Base-by-base conservation (phyloP, 64 coral and sea anemone genomes). In the Exaiptasia diaphana region DNA sequence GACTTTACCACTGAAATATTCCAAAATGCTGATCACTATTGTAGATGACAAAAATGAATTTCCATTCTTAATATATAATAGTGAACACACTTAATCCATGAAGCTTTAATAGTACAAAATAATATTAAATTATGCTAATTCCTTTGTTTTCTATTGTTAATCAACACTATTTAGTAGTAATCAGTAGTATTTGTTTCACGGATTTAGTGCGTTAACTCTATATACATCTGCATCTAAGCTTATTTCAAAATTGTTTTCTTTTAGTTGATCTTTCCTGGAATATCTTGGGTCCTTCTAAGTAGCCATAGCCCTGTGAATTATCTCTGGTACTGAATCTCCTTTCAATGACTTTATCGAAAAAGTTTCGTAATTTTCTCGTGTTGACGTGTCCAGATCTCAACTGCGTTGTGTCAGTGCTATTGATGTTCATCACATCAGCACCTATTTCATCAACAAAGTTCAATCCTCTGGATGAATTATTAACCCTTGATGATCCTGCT, bases 321-420 rank as follows among this genome's bases (percentile, higher is more conserved):
- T 40, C 75, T 24, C 33, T 57, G 11, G 80, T 79, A 71, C 93
- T 86, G 37, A 99, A 99, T 48, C 90, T 82, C 50, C 95, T 92
- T 45, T 99, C 95, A 79, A 99, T 89, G 2, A 99, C 90, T 82
- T 93, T 99, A 68, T 99, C 90, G 71, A 93, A 92, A 49, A 99
- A 99, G 40, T 71, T 77, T 48, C 30, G 67, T 31, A 99, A 39
- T 64, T 93, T 99, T 77, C 41, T 83, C 7, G 60, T 40, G 32
- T 99, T 99, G 14, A 43, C 37, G 33, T 90, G 82, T 29, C 90
- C 90, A 31, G 80, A 41, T 27, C 68, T 88, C 8, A 99, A 62
- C 24, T 93, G 84, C 4, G 72, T 93, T 31, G 40, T 36, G 40
- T 99, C 81, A 53, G 74, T 99, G 41, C 85, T 93, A 42, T 99